Percentiles rank a stretch among this genome's conserved stretches.
phyloP scores from a whole-genome alignment of 2,888 invertebrate genomes.

The Punctoribates punctum region DNA sequence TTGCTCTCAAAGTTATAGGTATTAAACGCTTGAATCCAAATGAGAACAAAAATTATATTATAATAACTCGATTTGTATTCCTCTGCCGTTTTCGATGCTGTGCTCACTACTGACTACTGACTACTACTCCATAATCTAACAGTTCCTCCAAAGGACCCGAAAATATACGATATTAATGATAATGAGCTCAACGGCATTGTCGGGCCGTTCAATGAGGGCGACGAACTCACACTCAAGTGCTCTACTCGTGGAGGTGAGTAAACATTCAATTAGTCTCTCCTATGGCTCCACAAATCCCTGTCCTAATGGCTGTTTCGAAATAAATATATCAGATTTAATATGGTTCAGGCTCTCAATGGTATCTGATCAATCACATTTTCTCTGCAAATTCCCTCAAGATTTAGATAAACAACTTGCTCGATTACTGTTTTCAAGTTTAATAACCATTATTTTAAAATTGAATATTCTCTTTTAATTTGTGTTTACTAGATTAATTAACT shows the following conservation, averaged over 20 bases:
- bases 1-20: constrained; percentile 85
- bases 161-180: constrained; percentile 43
- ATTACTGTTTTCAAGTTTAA: no score
- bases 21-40: constrained; percentile 53
- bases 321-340: no score
- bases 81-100: not conserved
- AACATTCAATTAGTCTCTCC: constrained; percentile 38
- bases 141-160: constrained; percentile 45
- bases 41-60: not conserved
- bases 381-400: no score
- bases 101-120: not conserved
- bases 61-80: constrained; percentile 7
- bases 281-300: no score
- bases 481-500: no score
- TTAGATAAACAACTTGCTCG: no score
- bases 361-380: no score
- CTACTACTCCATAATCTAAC: not conserved
- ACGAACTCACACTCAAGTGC: constrained; percentile 51
- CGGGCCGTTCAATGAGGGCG: constrained; percentile 52
- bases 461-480: no score
- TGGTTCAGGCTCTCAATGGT: no score
- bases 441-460: no score
- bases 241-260: constrained; percentile 51
- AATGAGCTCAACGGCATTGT: constrained; percentile 45
- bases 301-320: no score